Evolutionary conservation across 2,888 invertebrate species (phyloP).

Genomic region (Pachliopta kotzebuea): DNA sequence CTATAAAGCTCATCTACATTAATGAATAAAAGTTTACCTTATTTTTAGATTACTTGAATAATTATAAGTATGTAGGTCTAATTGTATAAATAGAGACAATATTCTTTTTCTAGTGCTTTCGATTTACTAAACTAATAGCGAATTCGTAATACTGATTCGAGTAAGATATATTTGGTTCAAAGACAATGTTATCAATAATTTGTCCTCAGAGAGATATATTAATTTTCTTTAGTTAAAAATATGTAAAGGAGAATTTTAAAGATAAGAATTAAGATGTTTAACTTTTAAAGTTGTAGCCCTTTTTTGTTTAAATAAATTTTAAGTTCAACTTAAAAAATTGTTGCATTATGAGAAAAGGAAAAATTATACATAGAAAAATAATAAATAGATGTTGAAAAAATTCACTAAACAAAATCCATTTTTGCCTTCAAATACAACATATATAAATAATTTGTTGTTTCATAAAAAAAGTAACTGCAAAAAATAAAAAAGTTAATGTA

Average conservation of each 20-base stretch:
- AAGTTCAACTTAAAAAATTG: background rate
- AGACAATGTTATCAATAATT: background rate
- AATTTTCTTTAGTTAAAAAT: background rate
- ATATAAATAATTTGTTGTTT: too few species aligned
- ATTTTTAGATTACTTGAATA: constrained; percentile 13
- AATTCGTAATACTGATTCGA: constrained; percentile 25
- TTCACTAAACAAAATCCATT: too few species aligned
- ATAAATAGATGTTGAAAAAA: too few species aligned
- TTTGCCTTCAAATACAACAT: too few species aligned
- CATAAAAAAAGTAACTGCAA: too few species aligned
- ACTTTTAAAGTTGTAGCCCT: background rate
- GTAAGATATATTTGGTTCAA: background rate
- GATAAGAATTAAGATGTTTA: background rate
- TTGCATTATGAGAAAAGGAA: too few species aligned
- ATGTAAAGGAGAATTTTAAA: background rate
- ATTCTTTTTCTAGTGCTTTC: constrained; percentile 7
- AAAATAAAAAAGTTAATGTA: too few species aligned
- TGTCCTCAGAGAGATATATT: background rate
- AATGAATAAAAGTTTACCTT: constrained; percentile 5
- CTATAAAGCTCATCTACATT: constrained; percentile 26
- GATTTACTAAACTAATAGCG: constrained; percentile 3
- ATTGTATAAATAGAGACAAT: constrained; percentile 23
- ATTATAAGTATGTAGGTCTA: constrained; percentile 8
- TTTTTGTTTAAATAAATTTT: background rate
- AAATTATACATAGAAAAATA: too few species aligned